phyloP scores from a whole-genome alignment of 2,888 invertebrate genomes.

The Diadegma fenestrale region DNA sequence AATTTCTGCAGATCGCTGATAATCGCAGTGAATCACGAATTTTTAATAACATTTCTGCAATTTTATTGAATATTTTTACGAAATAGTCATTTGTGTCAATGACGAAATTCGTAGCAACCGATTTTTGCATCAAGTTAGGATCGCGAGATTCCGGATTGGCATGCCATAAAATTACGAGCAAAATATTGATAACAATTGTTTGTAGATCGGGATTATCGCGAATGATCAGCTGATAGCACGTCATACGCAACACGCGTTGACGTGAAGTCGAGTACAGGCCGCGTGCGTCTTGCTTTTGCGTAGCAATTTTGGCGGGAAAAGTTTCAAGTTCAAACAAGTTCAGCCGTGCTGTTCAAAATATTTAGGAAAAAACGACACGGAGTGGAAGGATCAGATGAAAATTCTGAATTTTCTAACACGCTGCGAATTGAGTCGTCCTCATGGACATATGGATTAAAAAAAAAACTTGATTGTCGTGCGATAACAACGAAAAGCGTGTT shows the following conservation, averaged over 20 bases:
- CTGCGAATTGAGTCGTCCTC: no score
- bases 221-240: background rate
- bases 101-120: background rate
- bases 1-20: constrained; percentile 42
- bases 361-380: no score
- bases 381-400: no score
- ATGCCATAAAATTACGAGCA: background rate
- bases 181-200: background rate
- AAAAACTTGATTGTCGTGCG: no score
- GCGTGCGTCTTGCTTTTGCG: no score
- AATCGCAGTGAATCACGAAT: constrained; percentile 51
- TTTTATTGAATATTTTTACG: background rate
- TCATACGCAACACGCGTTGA: background rate
- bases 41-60: constrained; percentile 47
- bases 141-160: background rate
- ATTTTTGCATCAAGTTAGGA: background rate
- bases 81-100: background rate
- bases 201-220: background rate
- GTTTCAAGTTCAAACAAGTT: no score
- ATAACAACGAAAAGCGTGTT: no score
- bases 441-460: no score
- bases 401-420: no score
- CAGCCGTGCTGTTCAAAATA: no score
- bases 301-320: no score
- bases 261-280: no score